Evolutionary conservation across 2,113 vertebrate species (phyloP).

Genomic region (Dicerorhinus sumatrensis): DNA sequence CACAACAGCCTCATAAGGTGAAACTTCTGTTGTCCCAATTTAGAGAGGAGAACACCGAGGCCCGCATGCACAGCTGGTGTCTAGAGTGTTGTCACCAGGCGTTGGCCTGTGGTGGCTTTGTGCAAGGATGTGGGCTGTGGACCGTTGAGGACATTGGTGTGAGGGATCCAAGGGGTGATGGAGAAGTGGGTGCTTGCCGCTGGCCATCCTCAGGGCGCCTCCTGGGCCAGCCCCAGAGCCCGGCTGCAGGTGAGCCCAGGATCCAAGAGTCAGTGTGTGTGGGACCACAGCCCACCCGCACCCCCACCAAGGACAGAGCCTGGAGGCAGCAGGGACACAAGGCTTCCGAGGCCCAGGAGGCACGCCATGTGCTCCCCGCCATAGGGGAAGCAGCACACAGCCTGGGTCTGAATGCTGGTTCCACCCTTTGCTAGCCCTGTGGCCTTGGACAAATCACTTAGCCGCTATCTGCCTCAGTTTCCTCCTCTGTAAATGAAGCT

Average conservation of each 20-base stretch:
- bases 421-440: neutral
- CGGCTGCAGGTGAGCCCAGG: neutral
- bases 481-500: neutral
- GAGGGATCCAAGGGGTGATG: neutral
- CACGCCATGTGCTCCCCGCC: fast-evolving
- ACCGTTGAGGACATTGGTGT: neutral
- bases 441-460: neutral
- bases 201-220: neutral
- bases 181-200: neutral
- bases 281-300: fast-evolving
- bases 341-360: neutral
- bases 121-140: neutral
- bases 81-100: neutral
- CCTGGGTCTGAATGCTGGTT: neutral
- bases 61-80: neutral
- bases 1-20: fast-evolving
- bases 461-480: neutral
- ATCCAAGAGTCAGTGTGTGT: no score
- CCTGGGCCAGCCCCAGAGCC: neutral
- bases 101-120: neutral
- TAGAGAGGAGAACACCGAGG: neutral
- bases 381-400: neutral
- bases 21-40: neutral
- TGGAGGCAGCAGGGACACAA: neutral
- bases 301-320: neutral